These are phyloP conservation scores for Periplaneta americana DNA, from an alignment of 1,140 invertebrate species.

Conservation along the genomic window DNA sequence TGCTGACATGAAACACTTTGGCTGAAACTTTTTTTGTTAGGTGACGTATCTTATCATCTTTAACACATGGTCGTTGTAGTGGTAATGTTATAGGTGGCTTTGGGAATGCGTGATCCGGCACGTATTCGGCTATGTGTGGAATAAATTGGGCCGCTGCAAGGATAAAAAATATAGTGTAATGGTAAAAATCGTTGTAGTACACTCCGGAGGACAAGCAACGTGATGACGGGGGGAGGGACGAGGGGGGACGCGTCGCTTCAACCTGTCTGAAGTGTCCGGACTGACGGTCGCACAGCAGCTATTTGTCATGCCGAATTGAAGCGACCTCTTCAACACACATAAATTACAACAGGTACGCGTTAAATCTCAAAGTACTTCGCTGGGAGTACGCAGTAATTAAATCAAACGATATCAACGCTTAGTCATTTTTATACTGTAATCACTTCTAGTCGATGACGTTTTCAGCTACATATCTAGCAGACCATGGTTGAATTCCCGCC, in stretches of 20 bases:
- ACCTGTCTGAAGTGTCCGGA: neutral
- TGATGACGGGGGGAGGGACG: neutral
- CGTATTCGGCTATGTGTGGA: neutral
- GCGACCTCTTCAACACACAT: too few relatives aligned
- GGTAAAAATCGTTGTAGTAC: neutral
- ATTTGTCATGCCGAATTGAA: too few relatives aligned
- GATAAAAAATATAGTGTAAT: neutral
- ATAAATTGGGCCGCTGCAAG: neutral
- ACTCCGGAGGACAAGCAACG: neutral
- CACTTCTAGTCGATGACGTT: too few relatives aligned
- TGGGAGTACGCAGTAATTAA: too few relatives aligned
- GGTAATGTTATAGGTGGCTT: neutral
- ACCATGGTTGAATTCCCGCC: too few relatives aligned
- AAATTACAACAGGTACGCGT: too few relatives aligned
- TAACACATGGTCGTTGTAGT: neutral
- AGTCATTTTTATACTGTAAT: too few relatives aligned
- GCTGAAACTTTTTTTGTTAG: neutral
- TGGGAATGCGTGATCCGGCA: neutral
- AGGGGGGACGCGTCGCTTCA: neutral
- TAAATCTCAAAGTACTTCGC: too few relatives aligned
- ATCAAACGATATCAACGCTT: too few relatives aligned
- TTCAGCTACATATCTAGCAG: too few relatives aligned
- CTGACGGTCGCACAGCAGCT: neutral
- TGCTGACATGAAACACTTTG: neutral
- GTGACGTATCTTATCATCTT: neutral